Evolutionary conservation across 2,888 invertebrate species (phyloP).

Genomic region (Macropis europaea): DNA sequence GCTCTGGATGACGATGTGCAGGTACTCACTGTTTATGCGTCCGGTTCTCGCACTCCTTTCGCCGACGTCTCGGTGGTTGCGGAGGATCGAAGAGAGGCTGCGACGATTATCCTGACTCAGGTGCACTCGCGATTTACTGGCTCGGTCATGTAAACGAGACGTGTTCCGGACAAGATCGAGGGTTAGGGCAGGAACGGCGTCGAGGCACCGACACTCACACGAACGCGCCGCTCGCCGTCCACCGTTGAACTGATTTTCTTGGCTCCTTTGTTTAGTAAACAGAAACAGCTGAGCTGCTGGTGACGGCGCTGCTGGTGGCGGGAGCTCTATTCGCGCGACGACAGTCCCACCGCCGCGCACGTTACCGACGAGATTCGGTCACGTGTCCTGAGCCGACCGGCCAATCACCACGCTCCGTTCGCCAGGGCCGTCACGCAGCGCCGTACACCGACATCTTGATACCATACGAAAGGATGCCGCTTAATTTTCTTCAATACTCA

Average conservation of each 20-base stretch:
- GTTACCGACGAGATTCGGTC: conserved; percentile 2
- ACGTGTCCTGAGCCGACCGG: conserved; percentile 20
- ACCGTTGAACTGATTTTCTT: conserved; percentile 71
- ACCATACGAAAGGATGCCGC: no score
- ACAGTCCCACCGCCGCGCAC: conserved; percentile 32
- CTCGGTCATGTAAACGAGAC: conserved; percentile 28
- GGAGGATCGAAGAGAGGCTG: background rate
- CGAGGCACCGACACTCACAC: conserved; percentile 54
- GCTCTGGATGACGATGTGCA: background rate
- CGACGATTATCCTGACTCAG: background rate
- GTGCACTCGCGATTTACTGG: conserved; percentile 38
- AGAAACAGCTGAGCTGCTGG: conserved; percentile 77
- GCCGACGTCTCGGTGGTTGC: background rate
- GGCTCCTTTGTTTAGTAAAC: conserved; percentile 79
- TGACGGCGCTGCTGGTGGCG: conserved; percentile 37
- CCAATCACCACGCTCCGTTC: background rate
- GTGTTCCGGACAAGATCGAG: background rate
- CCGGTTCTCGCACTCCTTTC: background rate
- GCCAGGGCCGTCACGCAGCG: background rate
- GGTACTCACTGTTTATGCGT: conserved; percentile 36
- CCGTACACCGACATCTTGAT: no score
- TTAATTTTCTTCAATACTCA: no score
- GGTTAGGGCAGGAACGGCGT: conserved; percentile 34
- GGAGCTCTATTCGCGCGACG: conserved; percentile 22
- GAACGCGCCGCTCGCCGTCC: conserved; percentile 57